phyloP scores from a whole-genome alignment of 1,140 invertebrate species.

The Phortica variegata region DNA sequence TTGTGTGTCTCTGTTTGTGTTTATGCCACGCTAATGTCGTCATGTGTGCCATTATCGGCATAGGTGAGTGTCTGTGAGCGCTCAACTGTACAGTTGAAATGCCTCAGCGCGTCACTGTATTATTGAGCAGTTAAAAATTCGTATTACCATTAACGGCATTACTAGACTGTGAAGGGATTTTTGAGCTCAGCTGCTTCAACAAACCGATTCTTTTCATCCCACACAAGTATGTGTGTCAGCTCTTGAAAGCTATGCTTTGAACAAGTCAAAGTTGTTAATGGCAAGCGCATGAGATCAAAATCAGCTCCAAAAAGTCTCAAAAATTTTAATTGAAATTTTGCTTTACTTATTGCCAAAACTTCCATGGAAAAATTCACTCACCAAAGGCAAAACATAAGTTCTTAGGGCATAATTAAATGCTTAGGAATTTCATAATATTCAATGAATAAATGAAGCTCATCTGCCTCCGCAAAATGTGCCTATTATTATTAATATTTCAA shows the following conservation, averaged over 20 bases:
- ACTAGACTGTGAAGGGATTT: neutral
- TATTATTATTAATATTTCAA: too few species aligned
- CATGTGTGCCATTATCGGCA: neutral
- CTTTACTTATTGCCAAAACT: constrained; percentile 17
- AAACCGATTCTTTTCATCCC: too few species aligned
- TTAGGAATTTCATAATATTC: constrained; percentile 48
- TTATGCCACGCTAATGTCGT: neutral
- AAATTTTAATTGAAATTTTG: neutral
- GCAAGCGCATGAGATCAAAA: too few species aligned
- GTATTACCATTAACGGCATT: too few species aligned
- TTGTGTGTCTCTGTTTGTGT: constrained; percentile 1
- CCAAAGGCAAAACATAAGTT: neutral
- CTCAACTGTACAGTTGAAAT: neutral
- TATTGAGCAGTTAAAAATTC: constrained; percentile 18
- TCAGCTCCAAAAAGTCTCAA: neutral
- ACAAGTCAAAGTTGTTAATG: neutral
- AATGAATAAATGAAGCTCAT: too few species aligned
- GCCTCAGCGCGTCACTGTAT: constrained; percentile 11
- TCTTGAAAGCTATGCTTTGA: neutral
- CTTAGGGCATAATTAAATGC: constrained; percentile 41
- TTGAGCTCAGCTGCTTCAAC: neutral
- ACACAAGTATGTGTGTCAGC: too few species aligned
- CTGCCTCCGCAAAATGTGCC: too few species aligned
- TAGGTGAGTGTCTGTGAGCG: neutral
- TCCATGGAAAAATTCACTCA: constrained; percentile 14